Evolutionary conservation across 2,888 invertebrate species (phyloP), one percentile per base, ranked within the genome.

Genomic region (Melanophora roralis): DNA sequence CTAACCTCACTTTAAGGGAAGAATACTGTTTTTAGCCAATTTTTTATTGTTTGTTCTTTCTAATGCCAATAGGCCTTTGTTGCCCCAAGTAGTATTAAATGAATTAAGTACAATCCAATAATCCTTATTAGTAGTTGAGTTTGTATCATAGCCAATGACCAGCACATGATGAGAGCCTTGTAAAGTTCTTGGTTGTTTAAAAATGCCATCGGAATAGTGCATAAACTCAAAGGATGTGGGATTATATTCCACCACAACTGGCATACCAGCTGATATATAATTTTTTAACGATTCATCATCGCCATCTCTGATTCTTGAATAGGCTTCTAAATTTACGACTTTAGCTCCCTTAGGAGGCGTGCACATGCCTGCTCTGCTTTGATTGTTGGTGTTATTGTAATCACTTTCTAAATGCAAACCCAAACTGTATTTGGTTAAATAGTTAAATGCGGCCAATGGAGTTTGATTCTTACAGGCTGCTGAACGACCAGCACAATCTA

Each of bases 371-470:
- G 85, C 85, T 0, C 73, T 62, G 0, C 51, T 21, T 0, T 47
- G 36, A 0, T 51, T 65, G 0, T 67, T 84, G 1, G 51, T 79
- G 88, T 97, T 97, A 0, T 94, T 94, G 88, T 98, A 98, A 1
- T 92, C 91, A 57, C 90, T 90, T 89, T 96, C 96, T 0, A 95
- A 95, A 88, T 96, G 95, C 83, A 98, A 92, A 79, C 95, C 96
- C 67, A 91, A 91, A 86, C 94, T 93, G 5, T 72, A 6, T 73
- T 92, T 92, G 86, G 92, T 93, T 83, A 96, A 92, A 89, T 96
- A 96, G 84, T 93, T 91, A 91, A 96, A 96, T 65, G 96, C 96
- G 84, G 93, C 91, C 90, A 96, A 95, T 86, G 92, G 92, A 38
- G 93, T 88, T 80, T 97, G 97, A 0, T 78, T 86, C 27, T 93